Base-by-base conservation (phyloP, 1,140 invertebrate genomes). In the Saccostrea cuccullata region DNA sequence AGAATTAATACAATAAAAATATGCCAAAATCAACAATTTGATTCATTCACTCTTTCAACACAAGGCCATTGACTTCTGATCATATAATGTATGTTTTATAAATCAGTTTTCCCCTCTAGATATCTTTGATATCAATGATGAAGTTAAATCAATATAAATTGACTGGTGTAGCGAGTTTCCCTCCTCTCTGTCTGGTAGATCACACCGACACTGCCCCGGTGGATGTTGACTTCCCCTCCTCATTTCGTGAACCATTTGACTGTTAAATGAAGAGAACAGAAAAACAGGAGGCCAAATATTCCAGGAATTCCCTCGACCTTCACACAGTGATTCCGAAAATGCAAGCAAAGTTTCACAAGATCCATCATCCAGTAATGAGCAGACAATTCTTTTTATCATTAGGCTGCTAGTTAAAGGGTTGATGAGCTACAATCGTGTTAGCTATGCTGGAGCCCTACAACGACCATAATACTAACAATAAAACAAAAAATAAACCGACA, bases 261-360 rank as follows among this genome's bases (percentile, higher is more conserved):
- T 77, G 70, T 77, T 77, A 12, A 77, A 77, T 77, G 70, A 77
- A 12, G 26, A 36, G 26, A 77, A 36, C 70, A 36, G 58, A 64
- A 64, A 64, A 64, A 17, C 58, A 20, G 47, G 17, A 17, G 17
- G 58, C 58, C 0, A 77, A 30, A 26, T 12, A 77, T 77, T 77
- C 23, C 26, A 77, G 70, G 70, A 77, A 77, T 77, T 36, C 26
- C 70, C 30, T 30, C 26, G 70, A 77, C 70, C 70, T 77, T 77
- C 70, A 77, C 70, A 77, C 58, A 64, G 5, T 20, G 58, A 64
- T 64, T 64, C 58, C 5, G 3, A 64, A 64, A 64, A 64, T 77
- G 70, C 70, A 77, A 77, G 26, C 70, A 77, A 26, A 77, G 26
- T 30, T 77, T 64, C 15, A 77, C 70, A 11, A 15, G 70, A 77